Percentiles rank a stretch among this genome's conserved stretches.
Evolutionary conservation across 1,140 invertebrate genomes (phyloP).

Genomic region (Cecropterus lyciades): DNA sequence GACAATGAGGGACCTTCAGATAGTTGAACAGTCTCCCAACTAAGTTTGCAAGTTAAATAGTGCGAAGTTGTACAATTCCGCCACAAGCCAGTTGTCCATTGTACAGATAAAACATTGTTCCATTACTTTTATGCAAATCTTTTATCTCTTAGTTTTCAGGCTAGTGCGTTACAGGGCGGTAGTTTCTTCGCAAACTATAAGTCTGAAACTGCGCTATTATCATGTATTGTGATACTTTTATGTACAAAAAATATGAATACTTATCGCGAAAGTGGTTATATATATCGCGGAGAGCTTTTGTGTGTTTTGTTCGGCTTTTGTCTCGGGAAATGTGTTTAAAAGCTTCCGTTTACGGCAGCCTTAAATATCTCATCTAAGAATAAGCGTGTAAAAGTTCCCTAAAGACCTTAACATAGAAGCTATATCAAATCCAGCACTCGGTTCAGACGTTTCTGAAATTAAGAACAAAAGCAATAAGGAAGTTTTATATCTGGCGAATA

Average conservation of each 20-base stretch:
- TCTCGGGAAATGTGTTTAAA: neutral
- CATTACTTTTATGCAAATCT: constrained; percentile 51
- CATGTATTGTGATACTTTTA: constrained; percentile 16
- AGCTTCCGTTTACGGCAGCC: no score
- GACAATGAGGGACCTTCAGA: constrained; percentile 49
- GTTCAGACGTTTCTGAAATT: no score
- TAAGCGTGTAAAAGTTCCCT: no score
- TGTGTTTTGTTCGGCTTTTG: neutral
- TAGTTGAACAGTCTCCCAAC: constrained; percentile 55
- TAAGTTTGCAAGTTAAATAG: constrained; percentile 71
- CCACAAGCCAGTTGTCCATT: constrained; percentile 59
- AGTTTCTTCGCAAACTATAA: neutral
- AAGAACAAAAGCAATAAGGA: no score
- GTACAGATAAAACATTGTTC: constrained; percentile 54
- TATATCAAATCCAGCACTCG: no score
- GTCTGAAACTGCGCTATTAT: constrained; percentile 8
- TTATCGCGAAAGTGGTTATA: neutral
- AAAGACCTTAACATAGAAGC: no score
- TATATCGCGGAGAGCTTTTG: neutral
- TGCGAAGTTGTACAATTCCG: constrained; percentile 67
- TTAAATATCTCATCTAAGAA: no score
- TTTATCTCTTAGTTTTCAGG: constrained; percentile 38
- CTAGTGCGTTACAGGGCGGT: constrained; percentile 24
- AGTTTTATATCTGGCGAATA: no score
- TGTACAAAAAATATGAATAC: constrained; percentile 1